Percentiles rank a stretch among this genome's conserved stretches.
Conservation (phyloP, 2,113 vertebrate species). For the Nanorana parkeri region DNA sequence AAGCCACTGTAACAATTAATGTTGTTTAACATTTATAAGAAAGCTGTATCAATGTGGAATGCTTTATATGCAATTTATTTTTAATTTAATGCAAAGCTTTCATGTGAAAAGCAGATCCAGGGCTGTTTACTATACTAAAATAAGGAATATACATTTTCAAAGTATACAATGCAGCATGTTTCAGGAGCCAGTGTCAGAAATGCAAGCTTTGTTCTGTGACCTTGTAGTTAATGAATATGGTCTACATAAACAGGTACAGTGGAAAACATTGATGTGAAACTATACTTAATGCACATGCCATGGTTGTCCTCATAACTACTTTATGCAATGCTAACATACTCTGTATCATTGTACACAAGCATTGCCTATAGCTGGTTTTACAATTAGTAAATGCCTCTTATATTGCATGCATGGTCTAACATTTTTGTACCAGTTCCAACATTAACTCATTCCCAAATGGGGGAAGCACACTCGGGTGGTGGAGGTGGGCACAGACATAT, state of each 20-base stretch:
- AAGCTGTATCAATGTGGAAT: not conserved
- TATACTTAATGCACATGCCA: not conserved
- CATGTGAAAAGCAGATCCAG: not conserved
- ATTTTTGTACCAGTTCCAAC: too few species aligned
- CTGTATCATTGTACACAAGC: not conserved
- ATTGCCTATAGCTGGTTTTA: not conserved
- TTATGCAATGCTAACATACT: not conserved
- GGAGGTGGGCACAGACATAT: too few species aligned
- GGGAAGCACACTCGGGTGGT: too few species aligned
- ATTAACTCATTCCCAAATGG: too few species aligned
- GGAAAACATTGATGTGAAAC: not conserved
- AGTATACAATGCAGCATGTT: not conserved
- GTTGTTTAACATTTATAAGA: not conserved
- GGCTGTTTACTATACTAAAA: not conserved
- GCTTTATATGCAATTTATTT: not conserved
- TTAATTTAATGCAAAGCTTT: not conserved
- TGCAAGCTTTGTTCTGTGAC: not conserved
- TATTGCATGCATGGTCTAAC: too few species aligned
- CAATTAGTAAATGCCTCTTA: too few species aligned
- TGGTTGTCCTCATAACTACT: not conserved
- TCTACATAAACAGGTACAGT: not conserved
- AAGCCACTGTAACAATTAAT: not conserved
- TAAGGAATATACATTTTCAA: not conserved
- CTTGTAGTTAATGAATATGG: not conserved
- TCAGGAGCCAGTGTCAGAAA: conserved; percentile 1